A percentile compares a stretch with the other conserved stretches of the same genome.
phyloP scores from a whole-genome alignment of 2,113 vertebrate genomes.

The Psophia crepitans region DNA sequence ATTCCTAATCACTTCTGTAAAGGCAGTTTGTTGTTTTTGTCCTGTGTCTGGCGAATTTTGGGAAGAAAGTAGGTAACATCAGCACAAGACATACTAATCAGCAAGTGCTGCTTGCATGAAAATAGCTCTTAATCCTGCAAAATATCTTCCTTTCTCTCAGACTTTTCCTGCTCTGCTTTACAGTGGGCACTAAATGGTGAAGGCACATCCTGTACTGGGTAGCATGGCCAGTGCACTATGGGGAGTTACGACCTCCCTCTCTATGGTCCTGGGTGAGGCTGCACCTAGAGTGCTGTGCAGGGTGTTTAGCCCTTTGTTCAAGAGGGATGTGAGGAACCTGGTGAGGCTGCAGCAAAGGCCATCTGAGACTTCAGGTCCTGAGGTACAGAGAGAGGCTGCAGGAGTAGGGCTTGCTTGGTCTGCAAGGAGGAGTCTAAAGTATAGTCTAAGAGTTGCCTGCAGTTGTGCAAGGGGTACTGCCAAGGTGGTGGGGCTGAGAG shows the following conservation, averaged over 20 bases:
- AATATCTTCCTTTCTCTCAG: background rate
- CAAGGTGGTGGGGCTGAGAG: background rate
- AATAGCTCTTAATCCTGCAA: background rate
- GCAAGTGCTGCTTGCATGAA: background rate
- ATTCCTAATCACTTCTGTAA: background rate
- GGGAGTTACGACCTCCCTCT: background rate
- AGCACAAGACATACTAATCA: background rate
- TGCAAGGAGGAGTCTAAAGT: background rate
- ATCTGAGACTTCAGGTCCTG: background rate
- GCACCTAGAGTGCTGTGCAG: background rate
- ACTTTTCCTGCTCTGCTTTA: background rate
- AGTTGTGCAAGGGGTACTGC: background rate
- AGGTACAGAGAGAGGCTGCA: background rate
- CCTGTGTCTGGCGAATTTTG: background rate
- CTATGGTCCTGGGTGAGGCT: rapidly evolving
- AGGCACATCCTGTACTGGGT: rapidly evolving
- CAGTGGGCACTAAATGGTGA: background rate
- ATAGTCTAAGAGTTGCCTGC: too few relatives aligned
- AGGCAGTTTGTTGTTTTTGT: background rate
- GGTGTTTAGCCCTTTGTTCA: background rate
- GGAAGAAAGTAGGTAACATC: background rate
- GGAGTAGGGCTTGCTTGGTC: background rate
- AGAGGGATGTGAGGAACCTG: background rate
- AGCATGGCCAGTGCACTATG: rapidly evolving
- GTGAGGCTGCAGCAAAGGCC: background rate